These are phyloP conservation scores for Augiades crinisus DNA, from an alignment of 2,888 invertebrate species.

Conservation along the genomic window DNA sequence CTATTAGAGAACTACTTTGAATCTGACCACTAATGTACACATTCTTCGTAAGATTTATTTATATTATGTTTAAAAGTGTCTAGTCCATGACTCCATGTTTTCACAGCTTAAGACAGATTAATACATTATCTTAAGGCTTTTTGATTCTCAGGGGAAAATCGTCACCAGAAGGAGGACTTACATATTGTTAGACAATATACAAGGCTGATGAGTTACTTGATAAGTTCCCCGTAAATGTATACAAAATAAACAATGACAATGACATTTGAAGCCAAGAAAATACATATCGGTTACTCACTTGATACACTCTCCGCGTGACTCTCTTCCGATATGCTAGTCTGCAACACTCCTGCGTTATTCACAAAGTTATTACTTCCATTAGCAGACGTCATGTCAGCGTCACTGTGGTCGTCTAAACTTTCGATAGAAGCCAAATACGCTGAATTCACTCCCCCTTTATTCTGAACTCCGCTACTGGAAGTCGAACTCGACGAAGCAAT, in stretches of 20 bases:
- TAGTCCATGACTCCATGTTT: too few relatives aligned
- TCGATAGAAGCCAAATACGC: conserved; percentile 94
- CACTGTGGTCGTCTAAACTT: conserved; percentile 91
- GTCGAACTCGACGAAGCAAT: conserved; percentile 88
- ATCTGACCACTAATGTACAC: too few relatives aligned
- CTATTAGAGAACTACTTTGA: too few relatives aligned
- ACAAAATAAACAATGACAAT: neutral
- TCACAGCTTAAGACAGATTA: too few relatives aligned
- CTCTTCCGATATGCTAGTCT: conserved; percentile 56
- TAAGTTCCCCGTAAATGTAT: too few relatives aligned
- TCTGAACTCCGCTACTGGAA: conserved; percentile 82
- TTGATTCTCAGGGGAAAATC: too few relatives aligned
- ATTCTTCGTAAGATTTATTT: too few relatives aligned
- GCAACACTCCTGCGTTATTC: conserved; percentile 62
- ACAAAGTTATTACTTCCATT: conserved; percentile 72
- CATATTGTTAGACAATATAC: too few relatives aligned
- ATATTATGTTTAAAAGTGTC: too few relatives aligned
- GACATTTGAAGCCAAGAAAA: neutral
- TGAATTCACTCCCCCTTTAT: conserved; percentile 84
- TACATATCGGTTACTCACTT: conserved; percentile 46
- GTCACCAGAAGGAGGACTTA: too few relatives aligned
- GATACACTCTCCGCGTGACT: conserved; percentile 53
- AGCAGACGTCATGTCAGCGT: conserved; percentile 81
- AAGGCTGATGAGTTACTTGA: too few relatives aligned
- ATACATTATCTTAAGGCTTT: too few relatives aligned